Evolutionary conservation across 2,113 vertebrate genomes (phyloP).

Genomic region (Vombatus ursinus): DNA sequence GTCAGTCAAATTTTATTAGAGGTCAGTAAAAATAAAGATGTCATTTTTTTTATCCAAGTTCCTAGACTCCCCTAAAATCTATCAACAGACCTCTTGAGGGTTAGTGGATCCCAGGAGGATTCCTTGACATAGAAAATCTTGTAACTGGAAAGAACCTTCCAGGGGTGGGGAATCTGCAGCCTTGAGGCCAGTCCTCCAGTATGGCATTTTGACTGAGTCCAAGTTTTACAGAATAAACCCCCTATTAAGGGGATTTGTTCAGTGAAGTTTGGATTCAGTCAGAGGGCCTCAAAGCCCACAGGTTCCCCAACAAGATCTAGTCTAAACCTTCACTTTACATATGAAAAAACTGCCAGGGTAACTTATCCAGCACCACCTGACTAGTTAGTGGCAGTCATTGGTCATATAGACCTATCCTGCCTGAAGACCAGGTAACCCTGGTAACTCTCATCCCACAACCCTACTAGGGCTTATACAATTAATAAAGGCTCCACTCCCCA

Average conservation of each 20-base stretch:
- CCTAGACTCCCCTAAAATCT: neutral
- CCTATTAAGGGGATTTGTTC: too few species aligned
- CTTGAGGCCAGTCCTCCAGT: too few species aligned
- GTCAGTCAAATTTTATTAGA: neutral
- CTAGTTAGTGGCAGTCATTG: neutral
- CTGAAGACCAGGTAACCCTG: neutral
- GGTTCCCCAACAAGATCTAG: too few species aligned
- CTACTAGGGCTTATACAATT: neutral
- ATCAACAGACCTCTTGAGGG: neutral
- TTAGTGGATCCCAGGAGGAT: neutral
- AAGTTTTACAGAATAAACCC: too few species aligned
- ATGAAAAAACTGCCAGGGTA: neutral
- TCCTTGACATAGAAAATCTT: neutral
- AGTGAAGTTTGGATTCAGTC: too few species aligned
- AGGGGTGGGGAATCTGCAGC: neutral
- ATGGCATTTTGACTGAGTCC: too few species aligned
- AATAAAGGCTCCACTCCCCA: neutral
- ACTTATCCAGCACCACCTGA: neutral
- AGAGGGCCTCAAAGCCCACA: too few species aligned
- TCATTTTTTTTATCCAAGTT: neutral
- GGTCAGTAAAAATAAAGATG: neutral
- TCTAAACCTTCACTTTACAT: neutral
- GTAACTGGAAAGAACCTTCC: neutral
- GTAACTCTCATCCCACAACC: neutral
- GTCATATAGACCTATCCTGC: neutral